Percentiles rank a stretch among this genome's conserved stretches.
phyloP scores from a whole-genome alignment of 2,797 vertebrate genomes.

The Serranus cabrilla region DNA sequence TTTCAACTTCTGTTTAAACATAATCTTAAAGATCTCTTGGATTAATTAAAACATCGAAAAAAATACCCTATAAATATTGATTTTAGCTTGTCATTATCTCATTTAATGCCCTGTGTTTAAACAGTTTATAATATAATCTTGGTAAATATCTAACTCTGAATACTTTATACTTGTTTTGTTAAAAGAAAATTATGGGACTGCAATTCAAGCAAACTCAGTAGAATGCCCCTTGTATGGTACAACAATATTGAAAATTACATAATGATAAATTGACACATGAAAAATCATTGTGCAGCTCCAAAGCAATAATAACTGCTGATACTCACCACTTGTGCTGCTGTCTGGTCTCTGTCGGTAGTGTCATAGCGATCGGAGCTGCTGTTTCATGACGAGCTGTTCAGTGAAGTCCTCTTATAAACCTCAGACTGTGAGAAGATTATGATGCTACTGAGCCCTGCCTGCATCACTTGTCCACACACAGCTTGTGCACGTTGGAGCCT shows the following conservation, averaged over 20 bases:
- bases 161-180: too few relatives aligned
- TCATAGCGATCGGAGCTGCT: not conserved
- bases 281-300: not conserved
- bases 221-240: too few relatives aligned
- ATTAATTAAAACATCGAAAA: too few relatives aligned
- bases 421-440: constrained; percentile 53
- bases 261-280: not conserved
- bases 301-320: not conserved
- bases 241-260: not conserved
- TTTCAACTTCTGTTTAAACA: too few relatives aligned
- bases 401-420: constrained; percentile 50
- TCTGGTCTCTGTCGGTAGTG: constrained; percentile 4
- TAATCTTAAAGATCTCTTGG: too few relatives aligned
- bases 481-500: not conserved
- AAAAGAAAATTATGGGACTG: too few relatives aligned
- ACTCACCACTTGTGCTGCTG: constrained; percentile 50
- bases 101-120: too few relatives aligned
- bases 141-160: too few relatives aligned
- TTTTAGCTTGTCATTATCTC: too few relatives aligned
- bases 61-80: too few relatives aligned
- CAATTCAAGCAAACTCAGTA: too few relatives aligned
- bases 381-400: constrained; percentile 4
- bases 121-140: too few relatives aligned
- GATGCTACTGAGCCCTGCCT: constrained; percentile 8
- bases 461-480: constrained; percentile 19